phyloP scores from a whole-genome alignment of 2,797 vertebrate species.

The Rhyacichthys aspro region DNA sequence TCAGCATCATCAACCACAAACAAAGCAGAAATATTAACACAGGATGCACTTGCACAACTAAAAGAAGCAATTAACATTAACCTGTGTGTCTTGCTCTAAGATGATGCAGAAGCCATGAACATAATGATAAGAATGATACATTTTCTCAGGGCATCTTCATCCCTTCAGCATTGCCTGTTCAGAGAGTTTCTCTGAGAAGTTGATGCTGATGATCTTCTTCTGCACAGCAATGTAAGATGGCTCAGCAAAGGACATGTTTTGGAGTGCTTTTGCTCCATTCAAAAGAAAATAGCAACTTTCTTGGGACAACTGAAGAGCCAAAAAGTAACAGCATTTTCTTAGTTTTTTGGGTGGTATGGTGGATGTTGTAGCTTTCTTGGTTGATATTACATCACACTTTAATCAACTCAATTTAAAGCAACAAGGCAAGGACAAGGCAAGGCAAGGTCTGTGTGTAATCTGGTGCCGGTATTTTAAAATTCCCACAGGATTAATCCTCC shows the following conservation, averaged over 20 bases:
- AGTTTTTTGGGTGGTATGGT: too few relatives aligned
- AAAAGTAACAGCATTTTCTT: slow-evolving; percentile 16
- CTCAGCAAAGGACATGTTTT: slow-evolving; percentile 31
- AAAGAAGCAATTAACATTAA: too few relatives aligned
- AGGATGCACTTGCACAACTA: slow-evolving; percentile 21
- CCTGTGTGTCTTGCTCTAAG: too few relatives aligned
- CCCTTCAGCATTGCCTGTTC: slow-evolving; percentile 9
- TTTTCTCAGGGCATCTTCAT: slow-evolving; percentile 11
- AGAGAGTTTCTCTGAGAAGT: slow-evolving; percentile 26
- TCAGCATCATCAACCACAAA: slow-evolving; percentile 28
- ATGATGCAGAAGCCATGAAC: background rate
- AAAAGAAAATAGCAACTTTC: slow-evolving; percentile 21
- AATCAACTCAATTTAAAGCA: slow-evolving; percentile 34
- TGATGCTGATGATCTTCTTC: slow-evolving; percentile 23
- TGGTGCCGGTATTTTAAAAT: too few relatives aligned
- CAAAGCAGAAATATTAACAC: slow-evolving; percentile 15
- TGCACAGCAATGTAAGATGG: slow-evolving; percentile 33
- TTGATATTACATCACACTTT: slow-evolving; percentile 32
- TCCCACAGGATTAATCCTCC: too few relatives aligned
- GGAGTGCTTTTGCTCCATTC: slow-evolving; percentile 24
- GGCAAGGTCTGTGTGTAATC: too few relatives aligned
- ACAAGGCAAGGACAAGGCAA: too few relatives aligned
- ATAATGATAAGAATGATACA: slow-evolving; percentile 2
- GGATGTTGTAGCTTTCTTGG: slow-evolving; percentile 31
- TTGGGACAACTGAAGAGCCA: slow-evolving; percentile 12